These are phyloP conservation scores for Dendrolimus houi DNA, from an alignment of 2,888 invertebrate species.

Conservation along the genomic window DNA sequence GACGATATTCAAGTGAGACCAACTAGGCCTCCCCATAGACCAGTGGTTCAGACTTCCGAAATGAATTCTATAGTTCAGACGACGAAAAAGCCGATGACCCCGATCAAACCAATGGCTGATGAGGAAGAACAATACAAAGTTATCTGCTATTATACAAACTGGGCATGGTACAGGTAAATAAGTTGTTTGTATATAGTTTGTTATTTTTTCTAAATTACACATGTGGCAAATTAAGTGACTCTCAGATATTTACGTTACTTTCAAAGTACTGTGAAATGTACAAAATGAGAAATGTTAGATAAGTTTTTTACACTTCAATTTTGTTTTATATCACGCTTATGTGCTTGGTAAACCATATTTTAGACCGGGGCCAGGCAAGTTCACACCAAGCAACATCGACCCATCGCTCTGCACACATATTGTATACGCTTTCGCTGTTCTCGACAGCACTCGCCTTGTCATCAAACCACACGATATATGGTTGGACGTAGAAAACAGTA, in stretches of 20 bases:
- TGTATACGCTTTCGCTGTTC: constrained; percentile 93
- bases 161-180: constrained; percentile 89
- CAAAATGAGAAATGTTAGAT: too few species aligned
- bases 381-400: constrained; percentile 88
- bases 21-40: constrained; percentile 14
- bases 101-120: constrained; percentile 17
- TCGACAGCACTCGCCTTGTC: constrained; percentile 83
- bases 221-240: too few species aligned
- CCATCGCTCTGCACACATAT: constrained; percentile 92
- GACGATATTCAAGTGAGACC: constrained; percentile 62
- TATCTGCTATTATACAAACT: constrained; percentile 94
- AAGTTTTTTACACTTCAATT: too few species aligned
- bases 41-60: constrained; percentile 4
- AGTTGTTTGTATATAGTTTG: background rate
- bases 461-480: constrained; percentile 92
- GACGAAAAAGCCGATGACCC: constrained; percentile 32
- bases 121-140: constrained; percentile 80
- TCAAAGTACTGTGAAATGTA: too few species aligned
- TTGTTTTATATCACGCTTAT: too few species aligned
- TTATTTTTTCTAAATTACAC: too few species aligned
- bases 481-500: constrained; percentile 92
- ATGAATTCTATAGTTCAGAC: constrained; percentile 21
- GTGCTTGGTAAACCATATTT: constrained; percentile 8
- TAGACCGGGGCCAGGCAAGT: constrained; percentile 88
- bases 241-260: too few species aligned